Evolutionary conservation across 2,113 vertebrate genomes (phyloP).

Genomic region (Crotalus helleri): DNA sequence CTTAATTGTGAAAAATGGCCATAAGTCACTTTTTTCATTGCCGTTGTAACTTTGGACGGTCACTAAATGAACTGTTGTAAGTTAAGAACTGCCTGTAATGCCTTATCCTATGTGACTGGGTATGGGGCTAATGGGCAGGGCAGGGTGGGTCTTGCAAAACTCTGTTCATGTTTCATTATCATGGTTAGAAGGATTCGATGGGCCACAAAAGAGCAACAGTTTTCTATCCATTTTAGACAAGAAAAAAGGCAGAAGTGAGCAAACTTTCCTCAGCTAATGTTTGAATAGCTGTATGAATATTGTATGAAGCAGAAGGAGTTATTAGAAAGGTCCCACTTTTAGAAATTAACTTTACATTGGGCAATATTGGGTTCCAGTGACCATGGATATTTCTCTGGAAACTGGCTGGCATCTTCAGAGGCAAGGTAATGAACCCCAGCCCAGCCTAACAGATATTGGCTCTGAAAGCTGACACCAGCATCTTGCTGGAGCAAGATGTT

Average conservation of each 20-base stretch:
- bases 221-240: neutral
- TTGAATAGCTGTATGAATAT: neutral
- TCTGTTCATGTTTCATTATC: neutral
- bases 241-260: neutral
- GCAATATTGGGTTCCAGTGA: neutral
- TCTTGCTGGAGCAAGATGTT: neutral
- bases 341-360: neutral
- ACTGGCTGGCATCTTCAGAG: neutral
- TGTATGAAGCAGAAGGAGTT: neutral
- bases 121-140: neutral
- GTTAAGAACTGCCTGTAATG: too few relatives aligned
- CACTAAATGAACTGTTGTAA: too few relatives aligned
- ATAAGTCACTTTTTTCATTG: too few relatives aligned
- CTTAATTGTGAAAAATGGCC: too few relatives aligned
- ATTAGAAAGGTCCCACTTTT: neutral
- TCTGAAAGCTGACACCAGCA: neutral
- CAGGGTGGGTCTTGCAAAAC: neutral
- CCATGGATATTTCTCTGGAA: neutral
- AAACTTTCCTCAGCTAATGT: neutral
- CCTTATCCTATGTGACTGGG: neutral
- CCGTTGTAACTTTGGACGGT: too few relatives aligned
- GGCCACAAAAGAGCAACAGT: neutral
- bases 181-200: neutral
- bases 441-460: neutral
- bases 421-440: neutral